These are phyloP conservation scores for Coreius guichenoti DNA, from an alignment of 2,797 vertebrate genomes.

Conservation along the genomic window DNA sequence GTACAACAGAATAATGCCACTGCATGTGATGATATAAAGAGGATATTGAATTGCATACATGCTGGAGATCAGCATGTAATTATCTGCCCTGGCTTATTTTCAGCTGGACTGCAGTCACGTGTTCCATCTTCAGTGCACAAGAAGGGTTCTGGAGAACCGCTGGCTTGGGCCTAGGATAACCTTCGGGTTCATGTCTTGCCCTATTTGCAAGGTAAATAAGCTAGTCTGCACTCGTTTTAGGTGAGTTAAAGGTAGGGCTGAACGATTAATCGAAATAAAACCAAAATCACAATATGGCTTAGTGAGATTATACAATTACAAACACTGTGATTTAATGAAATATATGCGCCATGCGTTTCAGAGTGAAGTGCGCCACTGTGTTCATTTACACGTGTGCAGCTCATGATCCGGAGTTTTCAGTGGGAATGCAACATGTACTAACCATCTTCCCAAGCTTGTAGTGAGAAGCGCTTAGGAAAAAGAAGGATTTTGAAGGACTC, in stretches of 20 bases:
- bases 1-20: slow-evolving; percentile 68
- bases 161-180: slow-evolving; percentile 99
- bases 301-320: not conserved
- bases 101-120: slow-evolving; percentile 99
- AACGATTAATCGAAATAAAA: not conserved
- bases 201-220: slow-evolving; percentile 94
- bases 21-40: not conserved
- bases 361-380: not conserved
- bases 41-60: not conserved
- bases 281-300: not conserved
- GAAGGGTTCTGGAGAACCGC: slow-evolving; percentile 94
- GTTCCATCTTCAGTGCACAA: slow-evolving; percentile 98
- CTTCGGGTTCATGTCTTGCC: slow-evolving; percentile 98
- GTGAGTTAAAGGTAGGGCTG: slow-evolving; percentile 10
- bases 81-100: slow-evolving; percentile 48
- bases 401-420: not conserved
- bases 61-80: not conserved
- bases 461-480: not conserved
- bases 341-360: not conserved
- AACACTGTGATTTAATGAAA: not conserved
- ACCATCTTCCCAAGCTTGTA: not conserved
- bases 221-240: not conserved
- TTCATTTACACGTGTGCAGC: not conserved
- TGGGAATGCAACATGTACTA: not conserved
- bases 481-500: not conserved